Conservation (phyloP, 2,888 invertebrate genomes). For the Tenthredo livida region DNA sequence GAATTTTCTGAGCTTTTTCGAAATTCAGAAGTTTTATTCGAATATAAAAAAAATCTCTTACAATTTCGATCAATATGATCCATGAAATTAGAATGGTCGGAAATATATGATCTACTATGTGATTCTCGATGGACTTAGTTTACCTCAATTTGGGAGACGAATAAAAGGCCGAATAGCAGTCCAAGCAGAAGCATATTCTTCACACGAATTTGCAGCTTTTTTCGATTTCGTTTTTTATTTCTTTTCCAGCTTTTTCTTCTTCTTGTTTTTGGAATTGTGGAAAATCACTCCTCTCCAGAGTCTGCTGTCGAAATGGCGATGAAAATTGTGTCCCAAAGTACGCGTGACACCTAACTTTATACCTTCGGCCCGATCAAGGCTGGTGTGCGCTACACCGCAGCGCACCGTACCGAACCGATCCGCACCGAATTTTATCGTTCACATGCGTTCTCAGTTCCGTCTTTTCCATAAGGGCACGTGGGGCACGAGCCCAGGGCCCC, state of each 20-base stretch:
- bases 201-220: background rate
- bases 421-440: no score
- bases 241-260: background rate
- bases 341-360: background rate
- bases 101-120: no score
- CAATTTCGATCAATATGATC: no score
- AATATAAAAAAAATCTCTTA: no score
- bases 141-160: background rate
- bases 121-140: background rate
- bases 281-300: background rate
- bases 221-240: background rate
- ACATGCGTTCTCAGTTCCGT: no score
- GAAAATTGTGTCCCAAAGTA: background rate
- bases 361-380: background rate
- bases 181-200: background rate
- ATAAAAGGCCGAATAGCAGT: background rate
- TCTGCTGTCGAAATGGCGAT: background rate
- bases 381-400: no score
- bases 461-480: no score
- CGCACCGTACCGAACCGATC: no score
- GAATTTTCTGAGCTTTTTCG: no score
- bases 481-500: no score
- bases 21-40: no score
- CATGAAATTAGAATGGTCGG: no score
- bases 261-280: background rate